Base-by-base conservation (phyloP, 2,888 invertebrate species). In the Rhingia rostrata region DNA sequence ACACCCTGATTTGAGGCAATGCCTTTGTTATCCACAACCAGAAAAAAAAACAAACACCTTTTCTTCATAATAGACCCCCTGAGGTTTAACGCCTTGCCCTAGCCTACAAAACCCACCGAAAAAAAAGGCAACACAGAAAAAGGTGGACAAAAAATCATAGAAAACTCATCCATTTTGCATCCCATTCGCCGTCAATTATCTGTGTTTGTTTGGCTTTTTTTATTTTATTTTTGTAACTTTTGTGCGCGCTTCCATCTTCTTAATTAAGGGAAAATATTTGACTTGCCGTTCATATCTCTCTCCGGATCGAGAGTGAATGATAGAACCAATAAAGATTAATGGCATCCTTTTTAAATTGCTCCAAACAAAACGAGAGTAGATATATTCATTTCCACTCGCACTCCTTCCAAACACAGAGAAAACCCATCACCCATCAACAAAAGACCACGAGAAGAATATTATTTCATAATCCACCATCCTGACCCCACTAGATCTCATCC, bases 281-380 rank as follows among this genome's bases (percentile, higher is more conserved):
- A 80, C 69, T 69, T 67, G 51, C 54, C 69, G 60, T 60, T 33
- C 45, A 35, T 43, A 64, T 60, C 69, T 51, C 61, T 60, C 69
- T 51, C 61, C 37, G 73, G 69, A 83, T 78, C 67, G 74, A 72
- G 74, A 72, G 72, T 78, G 82, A 82, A 79, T 74, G 83, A 83
- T 83, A 83, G 83, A 79, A 79, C 83, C 83, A 83, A 83, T 83
- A 83, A 79, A 83, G 80, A 84, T 84, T 84, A 84, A 80, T 84
- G 75, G 80, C 66, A 84, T 75, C 70, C 66, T 80, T 84, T 80
- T 64, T 80, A 70, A 80, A 84, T 75, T 80, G 84, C 73, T 66
- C 56, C 51, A 64, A 30, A 49, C 35, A 4, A 39, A 58, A 54
- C 47, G 39, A 12, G 33, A 41, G 54, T 47, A 37, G 51, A 56